Percentiles rank a stretch among this genome's conserved stretches.
Evolutionary conservation across 2,888 invertebrate genomes (phyloP).

Genomic region (Apodemia hepburni): DNA sequence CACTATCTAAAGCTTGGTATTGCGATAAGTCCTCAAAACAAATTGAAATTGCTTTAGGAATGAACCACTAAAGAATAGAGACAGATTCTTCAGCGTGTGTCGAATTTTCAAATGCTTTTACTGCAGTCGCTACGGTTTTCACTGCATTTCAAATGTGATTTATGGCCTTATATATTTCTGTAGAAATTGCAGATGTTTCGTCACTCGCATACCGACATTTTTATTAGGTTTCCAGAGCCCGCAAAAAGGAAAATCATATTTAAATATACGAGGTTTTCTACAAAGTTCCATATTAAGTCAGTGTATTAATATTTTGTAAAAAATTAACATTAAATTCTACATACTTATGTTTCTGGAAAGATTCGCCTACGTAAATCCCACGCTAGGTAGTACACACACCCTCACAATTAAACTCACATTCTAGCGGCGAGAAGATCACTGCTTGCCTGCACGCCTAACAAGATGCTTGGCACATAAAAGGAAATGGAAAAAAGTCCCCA

Average conservation of each 20-base stretch:
- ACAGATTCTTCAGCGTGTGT: conserved; percentile 55
- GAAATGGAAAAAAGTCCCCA: no score
- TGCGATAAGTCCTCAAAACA: conserved; percentile 46
- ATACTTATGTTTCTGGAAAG: no score
- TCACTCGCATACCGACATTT: conserved; percentile 45
- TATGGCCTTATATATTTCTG: conserved; percentile 51
- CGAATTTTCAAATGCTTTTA: conserved; percentile 53
- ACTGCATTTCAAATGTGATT: conserved; percentile 64
- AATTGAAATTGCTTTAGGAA: conserved; percentile 49
- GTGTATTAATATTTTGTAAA: no score
- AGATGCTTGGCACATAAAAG: no score
- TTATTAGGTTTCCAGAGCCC: conserved; percentile 43
- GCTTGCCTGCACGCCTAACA: no score
- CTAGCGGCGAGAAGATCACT: no score
- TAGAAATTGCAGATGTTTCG: conserved; percentile 56
- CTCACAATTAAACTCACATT: no score
- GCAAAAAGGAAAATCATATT: conserved; percentile 32
- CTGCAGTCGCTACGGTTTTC: conserved; percentile 39
- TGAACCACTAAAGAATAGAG: conserved; percentile 49
- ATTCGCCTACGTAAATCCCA: no score
- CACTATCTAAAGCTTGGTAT: conserved; percentile 14
- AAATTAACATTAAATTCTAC: no score
- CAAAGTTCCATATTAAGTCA: no score
- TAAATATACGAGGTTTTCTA: conserved; percentile 29
- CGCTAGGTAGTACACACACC: no score